Evolutionary conservation across 1,140 invertebrate genomes (phyloP).

Genomic region (Cydia splendana): DNA sequence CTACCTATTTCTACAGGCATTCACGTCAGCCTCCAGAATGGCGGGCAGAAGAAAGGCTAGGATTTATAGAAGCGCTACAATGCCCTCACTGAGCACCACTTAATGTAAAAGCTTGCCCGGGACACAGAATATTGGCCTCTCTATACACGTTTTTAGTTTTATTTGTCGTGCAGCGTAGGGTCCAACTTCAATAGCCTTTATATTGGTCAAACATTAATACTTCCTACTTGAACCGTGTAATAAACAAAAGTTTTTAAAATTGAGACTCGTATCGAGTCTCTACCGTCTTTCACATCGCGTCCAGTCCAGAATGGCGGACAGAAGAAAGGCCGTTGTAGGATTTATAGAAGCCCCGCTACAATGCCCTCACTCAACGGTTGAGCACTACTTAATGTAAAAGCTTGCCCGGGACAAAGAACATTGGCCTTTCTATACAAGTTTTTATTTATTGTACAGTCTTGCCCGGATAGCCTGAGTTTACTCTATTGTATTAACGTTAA

Average conservation of each 20-base stretch:
- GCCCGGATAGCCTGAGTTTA: too few species aligned
- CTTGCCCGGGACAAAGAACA: neutral
- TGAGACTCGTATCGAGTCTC: too few species aligned
- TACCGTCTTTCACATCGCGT: neutral
- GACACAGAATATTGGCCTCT: neutral
- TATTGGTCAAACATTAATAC: too few species aligned
- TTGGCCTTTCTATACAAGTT: neutral
- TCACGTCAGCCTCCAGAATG: neutral
- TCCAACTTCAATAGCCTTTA: too few species aligned
- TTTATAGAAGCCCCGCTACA: neutral
- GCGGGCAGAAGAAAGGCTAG: neutral
- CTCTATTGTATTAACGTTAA: too few species aligned
- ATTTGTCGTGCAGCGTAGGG: neutral
- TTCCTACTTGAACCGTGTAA: too few species aligned
- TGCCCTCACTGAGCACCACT: neutral
- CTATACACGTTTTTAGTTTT: neutral
- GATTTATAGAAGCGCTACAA: constrained; percentile 4
- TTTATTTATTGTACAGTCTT: neutral
- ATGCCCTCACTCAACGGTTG: neutral
- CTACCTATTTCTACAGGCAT: too few species aligned
- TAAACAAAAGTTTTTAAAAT: too few species aligned
- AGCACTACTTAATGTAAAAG: constrained; percentile 3
- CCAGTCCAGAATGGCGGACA: neutral
- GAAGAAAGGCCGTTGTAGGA: neutral
- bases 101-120: neutral